Conservation (phyloP, 2,113 vertebrate species). For the Oxygymnocypris stewartii region DNA sequence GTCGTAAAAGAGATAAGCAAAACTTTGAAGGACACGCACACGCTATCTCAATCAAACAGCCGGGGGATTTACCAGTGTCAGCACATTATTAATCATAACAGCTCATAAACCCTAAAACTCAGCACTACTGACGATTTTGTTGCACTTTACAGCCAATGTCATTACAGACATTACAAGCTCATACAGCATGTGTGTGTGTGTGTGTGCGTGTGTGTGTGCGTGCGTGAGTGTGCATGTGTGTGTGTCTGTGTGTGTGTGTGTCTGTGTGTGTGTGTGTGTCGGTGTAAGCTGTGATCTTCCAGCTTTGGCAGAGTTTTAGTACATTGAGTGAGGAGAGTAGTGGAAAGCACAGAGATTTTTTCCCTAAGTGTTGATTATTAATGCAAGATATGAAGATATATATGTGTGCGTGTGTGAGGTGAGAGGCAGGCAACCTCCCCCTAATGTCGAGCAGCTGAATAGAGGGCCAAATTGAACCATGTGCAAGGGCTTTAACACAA, state of each 20-base stretch:
- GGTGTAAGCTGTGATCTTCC: constrained; percentile 1
- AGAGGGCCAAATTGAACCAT: constrained; percentile 41
- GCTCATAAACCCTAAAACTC: constrained; percentile 22
- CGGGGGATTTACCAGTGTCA: neutral
- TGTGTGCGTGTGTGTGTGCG: too few relatives aligned
- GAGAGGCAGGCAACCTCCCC: constrained; percentile 8
- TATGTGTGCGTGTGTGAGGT: constrained; percentile 27
- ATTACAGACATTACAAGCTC: constrained; percentile 2
- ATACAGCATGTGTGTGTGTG: neutral
- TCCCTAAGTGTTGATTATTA: neutral
- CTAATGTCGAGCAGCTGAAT: constrained; percentile 18
- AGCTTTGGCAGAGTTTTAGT: neutral
- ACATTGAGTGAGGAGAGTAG: neutral
- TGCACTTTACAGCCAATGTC: neutral
- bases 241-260: too few relatives aligned
- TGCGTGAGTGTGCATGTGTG: too few relatives aligned
- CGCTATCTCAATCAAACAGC: neutral
- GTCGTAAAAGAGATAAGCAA: neutral
- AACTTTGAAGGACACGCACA: constrained; percentile 3
- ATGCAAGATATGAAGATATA: constrained; percentile 39
- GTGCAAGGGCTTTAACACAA: constrained; percentile 16
- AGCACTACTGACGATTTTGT: neutral
- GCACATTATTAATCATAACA: constrained; percentile 31
- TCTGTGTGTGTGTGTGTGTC: constrained; percentile 31
- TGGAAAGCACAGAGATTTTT: neutral